Conservation (phyloP, 2,113 vertebrate genomes). For the Ahaetulla prasina region DNA sequence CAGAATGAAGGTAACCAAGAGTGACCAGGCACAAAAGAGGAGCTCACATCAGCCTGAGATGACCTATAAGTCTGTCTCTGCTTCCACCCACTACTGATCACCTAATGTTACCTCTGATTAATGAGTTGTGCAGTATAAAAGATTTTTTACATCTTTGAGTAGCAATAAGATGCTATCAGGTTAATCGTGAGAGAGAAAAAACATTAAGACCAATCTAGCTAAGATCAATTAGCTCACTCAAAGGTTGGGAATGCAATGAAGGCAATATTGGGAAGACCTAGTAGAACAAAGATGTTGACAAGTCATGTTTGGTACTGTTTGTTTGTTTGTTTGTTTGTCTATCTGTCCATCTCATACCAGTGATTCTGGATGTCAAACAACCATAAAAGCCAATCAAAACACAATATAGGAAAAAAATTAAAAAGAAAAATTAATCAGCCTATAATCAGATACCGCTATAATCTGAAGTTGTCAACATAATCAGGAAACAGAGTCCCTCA, state of each 20-base stretch:
- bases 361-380: background rate
- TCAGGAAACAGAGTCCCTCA: background rate
- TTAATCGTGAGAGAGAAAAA: background rate
- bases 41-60: background rate
- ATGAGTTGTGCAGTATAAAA: background rate
- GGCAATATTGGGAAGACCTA: background rate
- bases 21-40: background rate
- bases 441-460: background rate
- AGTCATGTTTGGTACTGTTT: background rate
- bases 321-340: background rate
- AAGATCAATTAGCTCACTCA: background rate
- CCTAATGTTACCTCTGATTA: background rate
- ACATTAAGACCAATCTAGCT: background rate
- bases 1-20: background rate
- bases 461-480: background rate
- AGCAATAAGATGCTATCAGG: background rate
- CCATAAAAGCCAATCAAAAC: background rate
- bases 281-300: background rate
- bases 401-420: background rate
- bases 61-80: background rate
- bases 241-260: background rate
- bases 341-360: background rate
- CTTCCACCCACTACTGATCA: background rate
- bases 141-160: background rate
- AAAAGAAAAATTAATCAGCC: background rate